Evolutionary conservation across 2,888 invertebrate genomes (phyloP), one percentile per base, ranked within the genome.

Genomic region (Yponomeuta malinellus): DNA sequence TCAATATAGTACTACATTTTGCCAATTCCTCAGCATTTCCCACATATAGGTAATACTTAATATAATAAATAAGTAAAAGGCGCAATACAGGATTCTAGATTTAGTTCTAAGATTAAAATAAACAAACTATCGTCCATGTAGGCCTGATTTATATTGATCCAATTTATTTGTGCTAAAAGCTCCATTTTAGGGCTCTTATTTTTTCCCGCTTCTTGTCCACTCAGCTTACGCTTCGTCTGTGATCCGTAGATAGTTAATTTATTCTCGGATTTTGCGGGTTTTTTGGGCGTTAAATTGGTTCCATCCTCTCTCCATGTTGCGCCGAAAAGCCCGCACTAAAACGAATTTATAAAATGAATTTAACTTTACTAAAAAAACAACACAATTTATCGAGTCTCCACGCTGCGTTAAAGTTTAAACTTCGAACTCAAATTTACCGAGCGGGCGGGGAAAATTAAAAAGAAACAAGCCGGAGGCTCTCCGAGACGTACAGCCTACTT

Each of bases 171-270:
- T 68, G 2, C 68, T 31, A 23, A 43, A 29, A 23, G 12, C 15
- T n/a, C 15, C 48, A 59, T 59, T 59, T 15, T 12, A 59, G 52
- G 15, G 10, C 52, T 52, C 10, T 48, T 64, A 10, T 64, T 64
- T 31, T 23, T 31, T 23, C 23, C 23, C 64, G 10, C 23, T 68
- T 48, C 10, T 48, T 52, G 29, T 67, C 67, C 48, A 48, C 52
- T 29, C 10, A 23, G 63, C 63, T 63, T 66, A 37, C 66, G 66
- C 66, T 23, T 43, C 37, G 66, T 23, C 66, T 66, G 66, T 66
- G 68, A 48, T 52, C 68, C 68, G 68, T n/a, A 52, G 48, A 68
- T 68, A 68, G 68, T 68, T 68, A 48, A 68, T 68, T 68, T 68
- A 68, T 68, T 29, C 48, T 3, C 10, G 48, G 31, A 15, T 68